Base-by-base conservation (phyloP, 2,888 invertebrate genomes). In the Campoplex capitator region DNA sequence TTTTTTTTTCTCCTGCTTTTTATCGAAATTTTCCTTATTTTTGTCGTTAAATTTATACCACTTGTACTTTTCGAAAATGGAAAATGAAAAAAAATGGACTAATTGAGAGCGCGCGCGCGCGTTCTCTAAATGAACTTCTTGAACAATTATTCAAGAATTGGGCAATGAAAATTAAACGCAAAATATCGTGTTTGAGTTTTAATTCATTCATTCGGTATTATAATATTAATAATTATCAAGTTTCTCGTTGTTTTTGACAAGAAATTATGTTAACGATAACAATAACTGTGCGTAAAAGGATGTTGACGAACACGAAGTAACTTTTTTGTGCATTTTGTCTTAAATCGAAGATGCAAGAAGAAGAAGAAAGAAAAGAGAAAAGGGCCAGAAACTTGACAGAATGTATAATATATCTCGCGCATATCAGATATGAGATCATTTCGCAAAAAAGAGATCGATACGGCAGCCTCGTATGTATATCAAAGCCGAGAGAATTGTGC, bases 401-500 rank as follows among this genome's bases (percentile, higher is more conserved):
- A 68, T 42, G 42, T 42, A 23, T 42, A 23, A 23, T 23, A 23
- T 23, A 23, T 23, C 23, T 23, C 11, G 23, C 42, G 68, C 68
- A 45, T 68, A 45, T 45, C 23, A 45, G 28, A 23, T 23, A 23
- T 23, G 23, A 23, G 23, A 23, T 23, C 23, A 23, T 23, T 23
- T 23, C 23, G 23, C 23, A 23, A 23, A 23, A 23, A 23, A 23
- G 0, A 23, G 23, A 23, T 23, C 0, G 23, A 23, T 23, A 0
- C 23, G 23, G 23, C 23, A 23, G 23, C 23, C 23, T 23, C 23
- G 23, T 23, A 23, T 23, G 23, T 23, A 23, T 23, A 23, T 23
- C 23, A 23, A 23, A 23, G 23, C 23, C 23, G 51, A 58, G 18
- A 58, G n/a, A 56, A 75, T 28, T 83, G 79, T 89, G 90, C 90